These are phyloP conservation scores for Alaudala cheleensis DNA, from an alignment of 2,113 vertebrate species.

Conservation along the genomic window DNA sequence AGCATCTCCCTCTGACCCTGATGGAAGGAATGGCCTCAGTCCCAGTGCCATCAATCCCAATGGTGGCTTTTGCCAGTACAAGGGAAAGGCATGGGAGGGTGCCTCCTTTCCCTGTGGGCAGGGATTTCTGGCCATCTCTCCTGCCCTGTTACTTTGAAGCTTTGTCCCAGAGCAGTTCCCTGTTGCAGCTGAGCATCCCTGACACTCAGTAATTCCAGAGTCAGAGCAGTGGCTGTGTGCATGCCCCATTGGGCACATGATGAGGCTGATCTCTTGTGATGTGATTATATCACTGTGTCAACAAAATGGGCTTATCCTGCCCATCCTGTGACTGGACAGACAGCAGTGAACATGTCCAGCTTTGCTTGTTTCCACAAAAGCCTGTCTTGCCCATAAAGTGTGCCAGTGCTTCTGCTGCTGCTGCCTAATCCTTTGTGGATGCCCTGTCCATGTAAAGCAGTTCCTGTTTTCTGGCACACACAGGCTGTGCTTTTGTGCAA, in stretches of 20 bases:
- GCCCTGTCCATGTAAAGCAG: background rate
- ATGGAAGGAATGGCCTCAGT: accelerated
- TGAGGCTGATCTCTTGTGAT: slow-evolving; percentile 38
- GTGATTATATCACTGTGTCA: background rate
- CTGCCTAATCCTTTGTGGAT: background rate
- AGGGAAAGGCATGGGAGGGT: background rate
- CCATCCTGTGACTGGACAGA: background rate
- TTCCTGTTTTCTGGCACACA: background rate
- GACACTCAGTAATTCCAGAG: background rate
- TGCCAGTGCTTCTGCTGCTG: background rate
- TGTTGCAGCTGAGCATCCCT: background rate
- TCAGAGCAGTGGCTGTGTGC: background rate
- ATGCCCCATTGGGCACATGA: background rate
- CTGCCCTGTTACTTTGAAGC: background rate
- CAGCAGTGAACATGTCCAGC: background rate
- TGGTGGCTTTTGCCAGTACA: background rate
- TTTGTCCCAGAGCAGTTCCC: background rate
- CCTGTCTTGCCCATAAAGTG: background rate
- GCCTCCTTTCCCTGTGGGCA: background rate
- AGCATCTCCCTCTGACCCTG: background rate
- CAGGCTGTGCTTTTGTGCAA: background rate
- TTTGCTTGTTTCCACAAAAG: background rate
- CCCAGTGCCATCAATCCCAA: accelerated
- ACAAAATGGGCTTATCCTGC: slow-evolving; percentile 13
- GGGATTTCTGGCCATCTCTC: background rate